Percentiles rank a stretch among this genome's conserved stretches.
These are phyloP conservation scores for Hydropsyche tenuis DNA, from an alignment of 1,140 invertebrate species.

Conservation along the genomic window DNA sequence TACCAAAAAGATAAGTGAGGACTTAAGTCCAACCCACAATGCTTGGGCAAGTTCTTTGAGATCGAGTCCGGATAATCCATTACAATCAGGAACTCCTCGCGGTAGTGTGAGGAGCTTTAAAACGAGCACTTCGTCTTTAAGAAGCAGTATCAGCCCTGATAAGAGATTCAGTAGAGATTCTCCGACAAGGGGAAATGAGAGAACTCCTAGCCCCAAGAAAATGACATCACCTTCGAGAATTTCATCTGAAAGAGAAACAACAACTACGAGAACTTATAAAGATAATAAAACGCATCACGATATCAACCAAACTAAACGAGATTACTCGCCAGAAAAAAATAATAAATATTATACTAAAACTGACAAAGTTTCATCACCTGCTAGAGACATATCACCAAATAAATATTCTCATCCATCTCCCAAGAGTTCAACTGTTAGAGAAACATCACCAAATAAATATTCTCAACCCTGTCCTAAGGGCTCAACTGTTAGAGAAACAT, in stretches of 20 bases:
- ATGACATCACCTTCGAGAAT: conserved; percentile 41
- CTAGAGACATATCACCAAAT: neutral
- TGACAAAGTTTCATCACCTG: neutral
- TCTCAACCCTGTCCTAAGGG: too few relatives aligned
- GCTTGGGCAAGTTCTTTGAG: conserved; percentile 74
- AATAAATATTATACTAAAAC: neutral
- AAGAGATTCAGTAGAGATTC: conserved; percentile 53
- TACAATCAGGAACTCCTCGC: conserved; percentile 59
- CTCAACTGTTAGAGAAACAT: neutral
- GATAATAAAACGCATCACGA: neutral
- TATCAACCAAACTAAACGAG: neutral
- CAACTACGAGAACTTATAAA: neutral
- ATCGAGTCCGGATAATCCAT: conserved; percentile 66
- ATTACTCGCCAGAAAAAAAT: conserved; percentile 38
- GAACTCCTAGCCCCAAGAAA: conserved; percentile 48
- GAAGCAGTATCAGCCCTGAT: conserved; percentile 65
- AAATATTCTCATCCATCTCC: neutral
- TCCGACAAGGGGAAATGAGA: conserved; percentile 25
- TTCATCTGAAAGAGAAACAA: conserved; percentile 39
- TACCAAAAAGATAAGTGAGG: conserved; percentile 66
- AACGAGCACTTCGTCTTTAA: conserved; percentile 59
- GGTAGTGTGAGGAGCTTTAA: conserved; percentile 55
- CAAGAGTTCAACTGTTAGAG: neutral
- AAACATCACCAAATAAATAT: neutral
- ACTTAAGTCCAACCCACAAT: conserved; percentile 72